Evolutionary conservation across 1,140 invertebrate genomes (phyloP).

Genomic region (Drosophila sechellia): DNA sequence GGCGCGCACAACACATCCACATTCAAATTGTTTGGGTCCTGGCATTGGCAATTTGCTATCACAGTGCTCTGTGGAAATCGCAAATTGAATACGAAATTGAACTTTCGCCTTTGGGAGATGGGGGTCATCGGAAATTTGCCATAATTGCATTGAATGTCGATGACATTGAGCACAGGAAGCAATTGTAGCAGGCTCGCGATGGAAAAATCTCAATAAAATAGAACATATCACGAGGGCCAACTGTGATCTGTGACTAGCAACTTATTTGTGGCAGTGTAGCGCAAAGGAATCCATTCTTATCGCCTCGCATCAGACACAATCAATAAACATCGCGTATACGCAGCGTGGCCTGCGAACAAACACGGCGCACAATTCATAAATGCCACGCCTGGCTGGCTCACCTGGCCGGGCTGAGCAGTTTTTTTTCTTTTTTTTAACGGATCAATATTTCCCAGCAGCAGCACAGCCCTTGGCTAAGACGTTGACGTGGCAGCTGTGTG

Average conservation of each 20-base stretch:
- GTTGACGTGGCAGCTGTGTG: slow-evolving; percentile 72
- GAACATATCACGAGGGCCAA: slow-evolving; percentile 1
- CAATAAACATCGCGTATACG: slow-evolving; percentile 76
- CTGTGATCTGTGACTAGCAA: slow-evolving; percentile 5
- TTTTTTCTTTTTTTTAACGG: slow-evolving; percentile 50
- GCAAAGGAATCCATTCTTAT: slow-evolving; percentile 8
- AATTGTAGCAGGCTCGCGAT: slow-evolving; percentile 38
- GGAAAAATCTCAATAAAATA: slow-evolving; percentile 2
- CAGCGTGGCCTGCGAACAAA: slow-evolving; percentile 31
- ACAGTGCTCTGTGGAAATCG: slow-evolving; percentile 62
- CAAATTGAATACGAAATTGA: slow-evolving; percentile 81
- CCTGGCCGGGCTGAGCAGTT: slow-evolving; percentile 43
- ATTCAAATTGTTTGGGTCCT: slow-evolving; percentile 67
- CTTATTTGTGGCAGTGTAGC: not conserved
- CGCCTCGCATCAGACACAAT: slow-evolving; percentile 40
- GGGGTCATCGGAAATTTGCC: slow-evolving; percentile 65
- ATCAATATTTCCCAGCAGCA: slow-evolving; percentile 68
- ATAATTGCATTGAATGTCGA: slow-evolving; percentile 73
- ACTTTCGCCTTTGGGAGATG: slow-evolving; percentile 57
- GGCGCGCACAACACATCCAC: slow-evolving; percentile 18
- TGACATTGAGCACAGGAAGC: slow-evolving; percentile 75
- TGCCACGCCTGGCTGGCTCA: slow-evolving; percentile 38
- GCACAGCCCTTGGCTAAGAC: slow-evolving; percentile 57
- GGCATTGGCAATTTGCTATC: slow-evolving; percentile 37
- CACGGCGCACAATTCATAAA: slow-evolving; percentile 66